Conservation (phyloP, 2,797 vertebrate genomes). For the Aphelocoma californica region DNA sequence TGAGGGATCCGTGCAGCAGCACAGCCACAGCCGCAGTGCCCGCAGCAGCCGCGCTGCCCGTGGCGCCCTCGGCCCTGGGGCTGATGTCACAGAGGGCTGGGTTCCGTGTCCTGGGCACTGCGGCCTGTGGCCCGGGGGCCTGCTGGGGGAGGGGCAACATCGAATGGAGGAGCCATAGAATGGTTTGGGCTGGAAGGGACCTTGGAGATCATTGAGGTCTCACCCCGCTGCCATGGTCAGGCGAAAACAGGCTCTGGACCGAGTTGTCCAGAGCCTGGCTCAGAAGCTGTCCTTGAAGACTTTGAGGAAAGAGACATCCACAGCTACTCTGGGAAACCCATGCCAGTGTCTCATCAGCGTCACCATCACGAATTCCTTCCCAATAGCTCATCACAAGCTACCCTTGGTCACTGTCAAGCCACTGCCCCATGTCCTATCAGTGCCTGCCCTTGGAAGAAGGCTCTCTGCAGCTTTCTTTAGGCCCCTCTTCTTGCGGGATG, state of each 20-base stretch:
- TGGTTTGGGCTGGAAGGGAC: neutral
- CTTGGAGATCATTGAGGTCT: neutral
- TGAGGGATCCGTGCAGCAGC: neutral
- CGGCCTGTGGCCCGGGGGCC: neutral
- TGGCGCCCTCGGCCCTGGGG: rapidly evolving
- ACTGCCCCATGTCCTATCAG: neutral
- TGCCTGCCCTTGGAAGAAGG: neutral
- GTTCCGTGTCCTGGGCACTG: neutral
- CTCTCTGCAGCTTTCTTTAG: neutral
- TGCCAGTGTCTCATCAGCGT: too few species aligned
- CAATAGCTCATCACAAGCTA: neutral
- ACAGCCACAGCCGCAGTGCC: neutral
- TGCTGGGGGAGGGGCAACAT: rapidly evolving
- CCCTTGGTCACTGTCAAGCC: neutral
- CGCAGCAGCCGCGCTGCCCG: neutral
- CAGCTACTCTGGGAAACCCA: too few species aligned
- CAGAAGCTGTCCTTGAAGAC: neutral
- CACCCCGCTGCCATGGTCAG: neutral
- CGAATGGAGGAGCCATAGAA: neutral
- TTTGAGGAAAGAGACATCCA: neutral
- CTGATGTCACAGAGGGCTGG: neutral
- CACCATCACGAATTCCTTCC: too few species aligned
- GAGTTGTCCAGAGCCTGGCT: neutral
- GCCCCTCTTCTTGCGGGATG: neutral
- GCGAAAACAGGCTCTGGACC: too few species aligned